Conservation (phyloP, 2,113 vertebrate species). For the Lathamus discolor region DNA sequence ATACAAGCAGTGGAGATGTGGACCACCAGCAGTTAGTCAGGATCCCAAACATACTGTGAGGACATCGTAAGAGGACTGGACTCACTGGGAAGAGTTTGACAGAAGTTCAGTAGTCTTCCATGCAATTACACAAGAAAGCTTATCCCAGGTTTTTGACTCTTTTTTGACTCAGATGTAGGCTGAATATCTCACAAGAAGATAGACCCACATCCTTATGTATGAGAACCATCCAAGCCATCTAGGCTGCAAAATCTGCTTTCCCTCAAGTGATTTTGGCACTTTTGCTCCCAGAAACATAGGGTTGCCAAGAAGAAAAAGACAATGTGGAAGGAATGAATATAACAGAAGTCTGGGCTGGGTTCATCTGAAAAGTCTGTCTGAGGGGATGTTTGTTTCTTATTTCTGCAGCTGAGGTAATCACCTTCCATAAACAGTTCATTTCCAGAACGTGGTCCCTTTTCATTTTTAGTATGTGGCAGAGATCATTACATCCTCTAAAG, state of each 20-base stretch:
- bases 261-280: conserved; percentile 47
- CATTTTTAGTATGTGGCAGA: not conserved
- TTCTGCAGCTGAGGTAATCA: conserved; percentile 18
- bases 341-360: not conserved
- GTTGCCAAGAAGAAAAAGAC: conserved; percentile 19
- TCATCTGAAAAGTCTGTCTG: not conserved
- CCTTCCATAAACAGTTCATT: not conserved
- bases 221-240: conserved; percentile 25
- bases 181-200: not conserved
- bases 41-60: not conserved
- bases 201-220: not conserved
- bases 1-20: not conserved
- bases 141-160: not conserved
- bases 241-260: conserved; percentile 49
- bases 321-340: not conserved
- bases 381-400: not conserved
- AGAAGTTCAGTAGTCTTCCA: not conserved
- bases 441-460: not conserved
- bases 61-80: not conserved
- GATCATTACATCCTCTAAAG: not conserved
- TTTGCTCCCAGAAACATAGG: conserved; percentile 14
- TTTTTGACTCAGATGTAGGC: not conserved
- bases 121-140: not conserved
- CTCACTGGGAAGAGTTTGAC: not conserved
- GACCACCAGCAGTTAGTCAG: not conserved